Base-by-base conservation (phyloP, 2,113 vertebrate genomes). In the Prionailurus bengalensis region DNA sequence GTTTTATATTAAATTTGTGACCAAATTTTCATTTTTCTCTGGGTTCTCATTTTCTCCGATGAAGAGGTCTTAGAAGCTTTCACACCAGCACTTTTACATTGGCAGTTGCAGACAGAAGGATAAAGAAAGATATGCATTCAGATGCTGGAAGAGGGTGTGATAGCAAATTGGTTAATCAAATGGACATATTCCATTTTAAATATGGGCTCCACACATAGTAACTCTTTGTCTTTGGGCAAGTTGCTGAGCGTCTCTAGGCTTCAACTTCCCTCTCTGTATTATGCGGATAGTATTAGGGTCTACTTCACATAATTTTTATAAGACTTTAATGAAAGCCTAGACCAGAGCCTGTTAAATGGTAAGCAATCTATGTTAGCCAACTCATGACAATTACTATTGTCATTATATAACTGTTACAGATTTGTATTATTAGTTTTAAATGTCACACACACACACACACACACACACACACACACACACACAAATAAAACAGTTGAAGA, bases 1-100 rank as follows among this genome's bases (percentile, higher is more conserved):
- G 90, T 97, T 97, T 97, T 97, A 97, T 81, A 97, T 98, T 96
- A 88, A 96, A 94, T 95, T 63, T 82, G 83, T 79, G 53, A 74
- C 85, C 90, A 92, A 82, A 96, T 98, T 96, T 97, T 93, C 71
- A 73, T 96, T 92, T 97, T 70, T 93, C 29, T 93, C 97, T 92
- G 70, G 68, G 39, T 92, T 96, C 86, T 95, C 68, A 76, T 91
- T 97, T 95, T 16, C 74, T 96, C 82, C 88, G 73, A 95, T 39
- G 82, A 91, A 93, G 73, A 89, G 78, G 58, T 94, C 21, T 15
- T 33, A 79, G n/a, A 78, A 68, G 63, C 17, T 85, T 94, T 91
- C 71, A 91, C n/a, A 55, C 33, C 78, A 68, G 36, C 8, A n/a
- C 33, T 70, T 84, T 96, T 73, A 42, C 29, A 42, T 15, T 29